Base-by-base conservation (phyloP, 2,113 vertebrate genomes). In the Thomomys bottae region DNA sequence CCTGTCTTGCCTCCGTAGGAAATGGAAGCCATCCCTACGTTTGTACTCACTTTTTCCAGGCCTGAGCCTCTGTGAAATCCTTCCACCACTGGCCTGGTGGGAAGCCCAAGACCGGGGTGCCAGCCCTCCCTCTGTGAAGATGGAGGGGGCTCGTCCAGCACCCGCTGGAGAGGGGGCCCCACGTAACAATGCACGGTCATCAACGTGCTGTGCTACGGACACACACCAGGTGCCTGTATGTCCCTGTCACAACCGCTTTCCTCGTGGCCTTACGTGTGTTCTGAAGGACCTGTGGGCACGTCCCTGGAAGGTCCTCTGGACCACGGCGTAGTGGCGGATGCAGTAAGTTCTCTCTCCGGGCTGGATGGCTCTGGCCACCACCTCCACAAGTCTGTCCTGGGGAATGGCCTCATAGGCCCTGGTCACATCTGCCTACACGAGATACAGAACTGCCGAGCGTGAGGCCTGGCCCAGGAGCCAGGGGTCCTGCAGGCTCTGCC, bases 321-420 rank as follows among this genome's bases (percentile, higher is more conserved):
- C 96, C 80, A 98, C 95, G 0, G 98, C 98, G 0, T 98, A 99
- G 45, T 97, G 97, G 4, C 99, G 98, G 57, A 99, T 93, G 38
- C 97, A 98, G 86, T 99, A 99, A 0, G 89, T 54, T 17, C 97
- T 97, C 32, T 96, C 93, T 6, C 97, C 89, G 0, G 98, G 98
- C 23, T 89, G 88, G 76, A 99, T 90, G 7, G 97, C 95, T 9
- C 90, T 96, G 0, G 95, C 96, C 5, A 99, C 93, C 86, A 99
- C 98, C 93, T 99, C 98, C 9, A 97, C 89, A 2, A 99, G 98
- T 94, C 98, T 99, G 5, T 97, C 93, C 87, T 99, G 99, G 38
- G 99, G 99, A 45, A 99, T 98, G 90, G 97, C 97, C 34, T 99
- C 99, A 6, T 98, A 99, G 7, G 99, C 99, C 14, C 98, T 98